phyloP scores from a whole-genome alignment of 1,140 invertebrate genomes.

The Tenebrio molitor region DNA sequence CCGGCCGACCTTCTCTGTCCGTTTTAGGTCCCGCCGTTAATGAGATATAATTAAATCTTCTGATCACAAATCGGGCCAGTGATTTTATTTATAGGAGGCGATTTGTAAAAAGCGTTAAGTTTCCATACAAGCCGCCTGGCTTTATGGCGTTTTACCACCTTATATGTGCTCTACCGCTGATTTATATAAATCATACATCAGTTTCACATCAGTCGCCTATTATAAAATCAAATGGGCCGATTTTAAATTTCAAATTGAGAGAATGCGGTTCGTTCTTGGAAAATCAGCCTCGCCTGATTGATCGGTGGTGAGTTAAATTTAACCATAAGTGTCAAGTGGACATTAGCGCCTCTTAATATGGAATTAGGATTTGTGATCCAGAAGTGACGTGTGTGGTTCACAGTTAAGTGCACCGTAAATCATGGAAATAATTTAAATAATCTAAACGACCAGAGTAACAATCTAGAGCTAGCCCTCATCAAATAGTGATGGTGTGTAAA shows the following conservation, averaged over 20 bases:
- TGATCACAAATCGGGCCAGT: constrained; percentile 8
- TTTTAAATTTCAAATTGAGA: constrained; percentile 9
- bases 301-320: constrained; percentile 25
- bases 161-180: constrained; percentile 5
- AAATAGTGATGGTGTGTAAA: constrained; percentile 37
- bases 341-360: constrained; percentile 37
- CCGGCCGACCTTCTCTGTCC: constrained; percentile 33
- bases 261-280: constrained; percentile 22
- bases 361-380: constrained; percentile 12
- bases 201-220: constrained; percentile 13
- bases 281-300: neutral
- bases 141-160: constrained; percentile 9
- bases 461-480: constrained; percentile 20
- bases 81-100: constrained; percentile 10
- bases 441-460: constrained; percentile 23
- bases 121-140: constrained; percentile 1
- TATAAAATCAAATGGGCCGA: constrained; percentile 17
- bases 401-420: constrained; percentile 16
- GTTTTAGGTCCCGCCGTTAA: neutral
- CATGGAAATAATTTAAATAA: constrained; percentile 39
- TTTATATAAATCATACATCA: constrained; percentile 37
- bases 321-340: constrained; percentile 38
- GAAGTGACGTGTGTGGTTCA: constrained; percentile 17
- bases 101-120: constrained; percentile 10
- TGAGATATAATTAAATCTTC: neutral